phyloP scores from a whole-genome alignment of 2,113 vertebrate genomes.

The Aptenodytes patagonicus region DNA sequence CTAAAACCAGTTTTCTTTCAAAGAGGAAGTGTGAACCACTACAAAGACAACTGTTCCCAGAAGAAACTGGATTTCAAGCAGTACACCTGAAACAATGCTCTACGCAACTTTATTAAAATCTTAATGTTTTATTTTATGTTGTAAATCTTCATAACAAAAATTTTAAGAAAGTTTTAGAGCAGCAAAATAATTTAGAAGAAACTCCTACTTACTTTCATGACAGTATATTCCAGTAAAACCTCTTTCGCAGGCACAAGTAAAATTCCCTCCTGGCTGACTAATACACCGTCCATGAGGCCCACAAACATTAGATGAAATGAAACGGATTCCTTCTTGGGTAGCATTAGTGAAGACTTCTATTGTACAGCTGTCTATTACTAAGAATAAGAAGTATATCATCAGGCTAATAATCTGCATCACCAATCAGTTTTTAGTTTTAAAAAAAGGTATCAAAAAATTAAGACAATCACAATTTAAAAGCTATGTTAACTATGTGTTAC shows the following conservation, averaged over 20 bases:
- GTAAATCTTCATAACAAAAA: neutral
- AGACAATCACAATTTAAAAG: neutral
- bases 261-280: constrained; percentile 90
- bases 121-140: neutral
- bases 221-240: constrained; percentile 95
- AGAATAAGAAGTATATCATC: neutral
- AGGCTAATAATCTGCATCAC: neutral
- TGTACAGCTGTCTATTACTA: constrained; percentile 94
- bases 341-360: constrained; percentile 82
- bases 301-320: constrained; percentile 87
- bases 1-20: neutral
- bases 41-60: neutral
- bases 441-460: neutral
- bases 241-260: constrained; percentile 89
- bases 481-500: neutral
- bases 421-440: neutral
- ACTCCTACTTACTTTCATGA: constrained; percentile 90
- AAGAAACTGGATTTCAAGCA: neutral
- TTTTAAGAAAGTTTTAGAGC: neutral
- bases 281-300: constrained; percentile 90
- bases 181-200: neutral
- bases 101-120: neutral
- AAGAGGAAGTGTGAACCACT: neutral
- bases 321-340: constrained; percentile 74
- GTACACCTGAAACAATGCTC: neutral